A percentile compares a stretch with the other conserved stretches of the same genome.
These are phyloP conservation scores for Rhynchotus rufescens DNA, from an alignment of 2,797 vertebrate genomes.

Conservation along the genomic window DNA sequence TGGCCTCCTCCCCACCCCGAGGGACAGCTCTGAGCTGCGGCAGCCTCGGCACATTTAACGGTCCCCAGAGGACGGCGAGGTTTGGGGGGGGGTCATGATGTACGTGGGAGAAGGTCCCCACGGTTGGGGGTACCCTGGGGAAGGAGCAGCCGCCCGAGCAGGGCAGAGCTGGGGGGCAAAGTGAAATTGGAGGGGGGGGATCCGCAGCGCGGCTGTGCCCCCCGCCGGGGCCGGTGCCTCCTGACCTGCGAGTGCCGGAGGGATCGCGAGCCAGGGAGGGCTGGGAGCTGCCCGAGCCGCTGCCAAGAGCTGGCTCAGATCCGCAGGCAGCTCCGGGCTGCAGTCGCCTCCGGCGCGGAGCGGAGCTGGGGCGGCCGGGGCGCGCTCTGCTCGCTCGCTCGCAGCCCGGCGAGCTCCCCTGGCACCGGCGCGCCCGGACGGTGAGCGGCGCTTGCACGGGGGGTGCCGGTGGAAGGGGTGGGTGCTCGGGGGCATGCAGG, in stretches of 20 bases:
- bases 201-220: not conserved
- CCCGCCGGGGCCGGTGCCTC: slow-evolving; percentile 1
- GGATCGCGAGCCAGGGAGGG: slow-evolving; percentile 57
- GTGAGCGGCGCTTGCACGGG: slow-evolving; percentile 34
- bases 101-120: not conserved
- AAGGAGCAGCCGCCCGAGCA: not conserved
- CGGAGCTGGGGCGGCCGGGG: slow-evolving; percentile 52
- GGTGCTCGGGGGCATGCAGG: not conserved
- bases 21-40: not conserved
- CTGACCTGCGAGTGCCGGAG: slow-evolving; percentile 35
- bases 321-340: slow-evolving; percentile 57
- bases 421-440: slow-evolving; percentile 17
- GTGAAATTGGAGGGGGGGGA: not conserved
- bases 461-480: not conserved
- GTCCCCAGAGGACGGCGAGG: not conserved
- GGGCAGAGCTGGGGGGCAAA: not conserved
- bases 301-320: slow-evolving; percentile 65
- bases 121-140: not conserved
- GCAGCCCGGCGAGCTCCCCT: not conserved
- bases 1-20: not conserved
- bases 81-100: not conserved
- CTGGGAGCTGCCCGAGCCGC: slow-evolving; percentile 57
- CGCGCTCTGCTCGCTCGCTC: slow-evolving; percentile 57
- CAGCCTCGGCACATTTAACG: not conserved
- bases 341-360: slow-evolving; percentile 53